These are phyloP conservation scores for Irena cyanogastra DNA, from an alignment of 2,113 vertebrate species.

Conservation along the genomic window DNA sequence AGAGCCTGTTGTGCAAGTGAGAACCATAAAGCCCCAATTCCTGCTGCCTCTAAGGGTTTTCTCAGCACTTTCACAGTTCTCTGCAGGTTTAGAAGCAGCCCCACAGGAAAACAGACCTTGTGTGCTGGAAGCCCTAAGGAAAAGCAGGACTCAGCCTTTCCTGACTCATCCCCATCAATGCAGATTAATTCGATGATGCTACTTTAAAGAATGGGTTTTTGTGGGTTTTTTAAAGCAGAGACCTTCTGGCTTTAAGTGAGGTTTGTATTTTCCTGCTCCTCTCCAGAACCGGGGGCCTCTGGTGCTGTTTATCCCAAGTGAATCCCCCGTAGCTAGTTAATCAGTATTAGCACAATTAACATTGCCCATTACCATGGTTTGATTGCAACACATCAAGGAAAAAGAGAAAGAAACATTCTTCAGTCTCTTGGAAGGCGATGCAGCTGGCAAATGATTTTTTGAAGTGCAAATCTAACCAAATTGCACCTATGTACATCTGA, in stretches of 20 bases:
- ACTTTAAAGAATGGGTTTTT: background rate
- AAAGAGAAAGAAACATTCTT: background rate
- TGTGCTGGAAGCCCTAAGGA: background rate
- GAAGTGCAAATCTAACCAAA: background rate
- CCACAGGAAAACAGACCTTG: background rate
- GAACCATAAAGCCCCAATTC: background rate
- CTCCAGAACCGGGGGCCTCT: no score
- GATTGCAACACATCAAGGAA: background rate
- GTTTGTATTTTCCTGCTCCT: background rate
- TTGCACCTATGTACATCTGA: background rate
- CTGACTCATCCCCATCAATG: background rate
- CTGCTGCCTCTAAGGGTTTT: background rate
- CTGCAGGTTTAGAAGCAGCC: background rate
- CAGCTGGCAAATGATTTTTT: background rate
- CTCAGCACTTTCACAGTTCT: background rate
- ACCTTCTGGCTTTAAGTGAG: background rate
- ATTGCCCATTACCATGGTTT: background rate
- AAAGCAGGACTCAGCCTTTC: background rate
- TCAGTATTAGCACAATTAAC: no score
- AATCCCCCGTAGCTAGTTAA: background rate
- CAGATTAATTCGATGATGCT: rapidly evolving
- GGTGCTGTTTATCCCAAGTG: rapidly evolving
- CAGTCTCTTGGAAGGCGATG: background rate
- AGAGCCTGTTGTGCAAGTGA: background rate
- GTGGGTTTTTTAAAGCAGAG: rapidly evolving